Evolutionary conservation across 2,113 vertebrate genomes (phyloP).

Genomic region (Callopanchax toddi): DNA sequence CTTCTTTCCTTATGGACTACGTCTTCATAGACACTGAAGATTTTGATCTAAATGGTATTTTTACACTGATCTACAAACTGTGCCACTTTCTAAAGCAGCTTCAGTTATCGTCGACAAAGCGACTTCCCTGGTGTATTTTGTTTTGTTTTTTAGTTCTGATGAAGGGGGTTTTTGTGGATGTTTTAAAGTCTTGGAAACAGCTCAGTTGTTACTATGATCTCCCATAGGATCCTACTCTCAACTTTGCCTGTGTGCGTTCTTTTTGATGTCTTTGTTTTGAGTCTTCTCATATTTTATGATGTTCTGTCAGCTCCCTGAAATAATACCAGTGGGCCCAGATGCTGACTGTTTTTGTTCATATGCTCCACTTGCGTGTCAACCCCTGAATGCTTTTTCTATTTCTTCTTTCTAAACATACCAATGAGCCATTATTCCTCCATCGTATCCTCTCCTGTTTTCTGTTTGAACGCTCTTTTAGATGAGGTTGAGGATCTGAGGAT

Average conservation of each 20-base stretch:
- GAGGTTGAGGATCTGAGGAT: slow-evolving; percentile 67
- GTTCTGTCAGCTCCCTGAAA: slow-evolving; percentile 9
- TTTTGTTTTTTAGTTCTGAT: not conserved
- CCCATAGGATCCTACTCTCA: slow-evolving; percentile 2
- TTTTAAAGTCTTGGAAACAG: slow-evolving; percentile 17
- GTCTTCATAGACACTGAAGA: slow-evolving; percentile 81
- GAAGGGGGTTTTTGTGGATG: not conserved
- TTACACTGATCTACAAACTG: not conserved
- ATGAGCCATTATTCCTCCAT: not conserved
- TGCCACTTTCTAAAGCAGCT: slow-evolving; percentile 3
- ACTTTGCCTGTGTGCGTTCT: slow-evolving; percentile 12
- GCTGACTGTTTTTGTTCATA: not conserved
- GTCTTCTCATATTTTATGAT: slow-evolving; percentile 26
- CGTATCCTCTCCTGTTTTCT: not conserved
- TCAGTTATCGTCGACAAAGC: slow-evolving; percentile 4
- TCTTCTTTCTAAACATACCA: not conserved
- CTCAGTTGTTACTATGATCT: slow-evolving; percentile 2
- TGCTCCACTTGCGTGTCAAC: not conserved
- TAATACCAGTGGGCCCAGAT: not conserved
- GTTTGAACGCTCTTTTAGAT: not conserved
- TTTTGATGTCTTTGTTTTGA: slow-evolving; percentile 42
- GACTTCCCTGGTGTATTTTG: not conserved
- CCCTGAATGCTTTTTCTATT: not conserved
- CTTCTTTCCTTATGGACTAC: slow-evolving; percentile 87
- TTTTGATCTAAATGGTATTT: slow-evolving; percentile 46